Evolutionary conservation across 53 echinoderm and acorn worm species (phyloP).

Genomic region (Crossaster papposus): DNA sequence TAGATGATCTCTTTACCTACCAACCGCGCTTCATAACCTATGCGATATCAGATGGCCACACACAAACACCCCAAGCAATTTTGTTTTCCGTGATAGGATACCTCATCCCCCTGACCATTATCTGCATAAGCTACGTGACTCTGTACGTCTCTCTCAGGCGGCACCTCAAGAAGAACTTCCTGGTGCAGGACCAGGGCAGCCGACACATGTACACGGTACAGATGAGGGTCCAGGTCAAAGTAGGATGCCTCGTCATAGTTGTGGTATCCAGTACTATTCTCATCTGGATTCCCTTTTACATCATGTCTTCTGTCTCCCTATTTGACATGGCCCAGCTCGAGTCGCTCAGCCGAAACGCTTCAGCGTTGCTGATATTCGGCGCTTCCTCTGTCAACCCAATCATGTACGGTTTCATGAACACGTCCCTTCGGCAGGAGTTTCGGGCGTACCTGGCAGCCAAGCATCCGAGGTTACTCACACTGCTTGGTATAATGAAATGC

Average conservation of each 20-base stretch:
- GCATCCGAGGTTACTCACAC: constrained; percentile 18
- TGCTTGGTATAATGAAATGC: constrained; percentile 13
- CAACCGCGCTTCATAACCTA: constrained; percentile 30
- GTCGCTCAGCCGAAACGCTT: constrained; percentile 35
- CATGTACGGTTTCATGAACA: constrained; percentile 60
- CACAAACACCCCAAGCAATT: neutral
- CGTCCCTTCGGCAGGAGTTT: constrained; percentile 51
- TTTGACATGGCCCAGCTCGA: neutral
- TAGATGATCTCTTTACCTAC: constrained; percentile 40
- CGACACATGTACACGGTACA: constrained; percentile 42
- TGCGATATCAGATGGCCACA: constrained; percentile 21
- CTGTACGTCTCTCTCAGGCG: constrained; percentile 40
- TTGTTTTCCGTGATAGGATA: neutral
- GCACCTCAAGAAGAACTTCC: constrained; percentile 37
- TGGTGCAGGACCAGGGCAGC: constrained; percentile 29
- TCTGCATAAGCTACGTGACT: constrained; percentile 47
- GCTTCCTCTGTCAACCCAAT: constrained; percentile 49
- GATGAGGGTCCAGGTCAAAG: constrained; percentile 49
- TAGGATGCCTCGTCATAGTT: constrained; percentile 38
- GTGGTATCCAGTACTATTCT: constrained; percentile 32
- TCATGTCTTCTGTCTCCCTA: constrained; percentile 18
- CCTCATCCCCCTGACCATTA: constrained; percentile 24
- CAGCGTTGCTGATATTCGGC: constrained; percentile 31
- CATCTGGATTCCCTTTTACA: constrained; percentile 43
- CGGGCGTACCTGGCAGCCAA: constrained; percentile 20